These are phyloP conservation scores for Pomacea maculata DNA, from an alignment of 1,140 invertebrate species.

Conservation along the genomic window DNA sequence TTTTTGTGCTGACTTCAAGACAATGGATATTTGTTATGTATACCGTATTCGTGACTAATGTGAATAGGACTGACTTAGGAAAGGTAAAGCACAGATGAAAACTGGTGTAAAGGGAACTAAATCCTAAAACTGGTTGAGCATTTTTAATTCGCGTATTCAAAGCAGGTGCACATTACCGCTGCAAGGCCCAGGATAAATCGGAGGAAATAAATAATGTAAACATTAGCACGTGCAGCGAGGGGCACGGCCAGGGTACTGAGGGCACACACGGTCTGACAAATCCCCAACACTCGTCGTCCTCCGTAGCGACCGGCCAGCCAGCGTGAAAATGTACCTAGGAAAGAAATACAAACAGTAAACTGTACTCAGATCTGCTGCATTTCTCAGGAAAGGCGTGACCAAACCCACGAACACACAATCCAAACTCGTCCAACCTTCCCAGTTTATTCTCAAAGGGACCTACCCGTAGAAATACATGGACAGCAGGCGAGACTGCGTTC, in stretches of 20 bases:
- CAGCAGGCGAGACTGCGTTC: slow-evolving; percentile 79
- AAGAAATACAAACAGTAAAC: neutral
- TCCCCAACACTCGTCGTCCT: slow-evolving; percentile 53
- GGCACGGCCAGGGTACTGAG: slow-evolving; percentile 43
- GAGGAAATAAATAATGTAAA: slow-evolving; percentile 35
- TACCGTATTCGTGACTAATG: too few relatives aligned
- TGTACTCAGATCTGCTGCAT: too few relatives aligned
- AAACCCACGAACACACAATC: too few relatives aligned
- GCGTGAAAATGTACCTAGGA: slow-evolving; percentile 25
- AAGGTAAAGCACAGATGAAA: too few relatives aligned
- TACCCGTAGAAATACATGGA: slow-evolving; percentile 88
- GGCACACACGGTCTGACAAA: slow-evolving; percentile 33
- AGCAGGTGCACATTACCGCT: slow-evolving; percentile 29
- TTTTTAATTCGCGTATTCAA: too few relatives aligned
- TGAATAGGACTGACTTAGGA: too few relatives aligned
- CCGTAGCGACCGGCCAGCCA: slow-evolving; percentile 66
- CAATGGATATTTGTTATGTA: too few relatives aligned
- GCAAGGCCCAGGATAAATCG: slow-evolving; percentile 44
- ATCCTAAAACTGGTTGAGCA: too few relatives aligned
- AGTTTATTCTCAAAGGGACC: slow-evolving; percentile 62
- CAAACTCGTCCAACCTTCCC: too few relatives aligned
- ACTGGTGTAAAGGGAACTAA: too few relatives aligned
- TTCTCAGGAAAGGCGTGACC: too few relatives aligned
- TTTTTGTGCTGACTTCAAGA: too few relatives aligned
- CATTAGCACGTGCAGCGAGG: slow-evolving; percentile 36